Evolutionary conservation across 2,888 invertebrate genomes (phyloP).

Genomic region (Orgyia antiqua): DNA sequence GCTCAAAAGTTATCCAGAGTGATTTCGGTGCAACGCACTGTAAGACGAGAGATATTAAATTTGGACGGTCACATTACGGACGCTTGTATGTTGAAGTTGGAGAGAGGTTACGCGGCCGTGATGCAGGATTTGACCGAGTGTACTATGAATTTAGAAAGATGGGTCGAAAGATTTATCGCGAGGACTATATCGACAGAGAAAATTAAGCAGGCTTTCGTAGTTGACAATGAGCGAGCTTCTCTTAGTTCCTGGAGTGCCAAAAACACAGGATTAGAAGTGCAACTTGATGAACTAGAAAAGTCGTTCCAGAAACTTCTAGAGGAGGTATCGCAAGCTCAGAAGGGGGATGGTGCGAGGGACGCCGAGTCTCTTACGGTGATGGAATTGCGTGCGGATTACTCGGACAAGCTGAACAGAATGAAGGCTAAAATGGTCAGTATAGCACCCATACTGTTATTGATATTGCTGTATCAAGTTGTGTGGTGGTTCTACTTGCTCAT

Average conservation of each 20-base stretch:
- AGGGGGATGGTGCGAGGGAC: constrained; percentile 43
- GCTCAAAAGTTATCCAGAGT: constrained; percentile 54
- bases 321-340: constrained; percentile 46
- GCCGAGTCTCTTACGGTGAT: constrained; percentile 53
- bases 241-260: constrained; percentile 45
- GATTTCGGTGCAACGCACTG: constrained; percentile 57
- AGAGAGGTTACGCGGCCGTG: constrained; percentile 56
- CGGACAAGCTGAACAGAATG: constrained; percentile 86
- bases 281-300: constrained; percentile 59
- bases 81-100: constrained; percentile 47
- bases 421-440: constrained; percentile 89
- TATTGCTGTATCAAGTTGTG: constrained; percentile 67
- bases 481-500: constrained; percentile 70
- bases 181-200: constrained; percentile 55
- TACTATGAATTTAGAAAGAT: constrained; percentile 57
- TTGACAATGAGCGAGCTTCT: constrained; percentile 43
- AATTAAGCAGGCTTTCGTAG: constrained; percentile 57
- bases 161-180: constrained; percentile 56
- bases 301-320: constrained; percentile 58
- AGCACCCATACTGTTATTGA: constrained; percentile 61
- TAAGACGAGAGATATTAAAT: constrained; percentile 56
- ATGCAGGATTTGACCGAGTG: constrained; percentile 63
- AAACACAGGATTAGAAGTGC: constrained; percentile 56
- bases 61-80: constrained; percentile 49
- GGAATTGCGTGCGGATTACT: constrained; percentile 82